Percentiles rank a stretch among this genome's conserved stretches.
Conservation (phyloP, 2,797 vertebrate species). For the Pangasius sanitwongsei region DNA sequence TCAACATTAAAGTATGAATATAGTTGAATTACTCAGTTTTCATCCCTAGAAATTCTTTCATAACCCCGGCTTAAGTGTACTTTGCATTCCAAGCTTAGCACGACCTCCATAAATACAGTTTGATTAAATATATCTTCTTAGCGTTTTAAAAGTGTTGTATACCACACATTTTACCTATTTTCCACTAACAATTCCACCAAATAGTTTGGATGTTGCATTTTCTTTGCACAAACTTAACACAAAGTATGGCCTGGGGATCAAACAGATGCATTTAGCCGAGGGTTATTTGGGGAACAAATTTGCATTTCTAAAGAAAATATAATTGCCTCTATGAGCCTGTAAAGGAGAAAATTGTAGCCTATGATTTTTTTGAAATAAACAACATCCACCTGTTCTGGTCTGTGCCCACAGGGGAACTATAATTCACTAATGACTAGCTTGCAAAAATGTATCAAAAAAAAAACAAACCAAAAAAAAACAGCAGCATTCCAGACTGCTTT, state of each 20-base stretch:
- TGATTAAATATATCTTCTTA: background rate
- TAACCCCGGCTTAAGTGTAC: background rate
- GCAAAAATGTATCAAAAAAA: background rate
- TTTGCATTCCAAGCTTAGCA: background rate
- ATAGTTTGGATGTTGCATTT: background rate
- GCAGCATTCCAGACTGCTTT: constrained; percentile 3
- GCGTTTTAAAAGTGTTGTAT: background rate
- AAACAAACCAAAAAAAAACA: background rate
- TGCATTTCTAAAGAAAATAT: background rate
- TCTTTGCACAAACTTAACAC: background rate
- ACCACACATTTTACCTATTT: background rate
- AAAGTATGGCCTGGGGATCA: background rate
- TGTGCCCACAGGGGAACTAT: background rate
- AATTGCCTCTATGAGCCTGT: background rate
- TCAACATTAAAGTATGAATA: background rate
- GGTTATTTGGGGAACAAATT: background rate
- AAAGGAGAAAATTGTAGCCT: constrained; percentile 4
- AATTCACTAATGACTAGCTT: constrained; percentile 23
- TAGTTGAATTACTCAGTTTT: background rate
- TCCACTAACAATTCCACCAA: background rate
- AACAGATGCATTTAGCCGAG: background rate
- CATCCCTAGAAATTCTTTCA: background rate
- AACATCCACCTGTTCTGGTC: background rate
- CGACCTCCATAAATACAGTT: background rate
- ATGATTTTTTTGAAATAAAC: background rate